A percentile compares a stretch with the other conserved stretches of the same genome.
These are phyloP conservation scores for Drosophila yakuba DNA, from an alignment of 1,140 invertebrate genomes.

Conservation along the genomic window DNA sequence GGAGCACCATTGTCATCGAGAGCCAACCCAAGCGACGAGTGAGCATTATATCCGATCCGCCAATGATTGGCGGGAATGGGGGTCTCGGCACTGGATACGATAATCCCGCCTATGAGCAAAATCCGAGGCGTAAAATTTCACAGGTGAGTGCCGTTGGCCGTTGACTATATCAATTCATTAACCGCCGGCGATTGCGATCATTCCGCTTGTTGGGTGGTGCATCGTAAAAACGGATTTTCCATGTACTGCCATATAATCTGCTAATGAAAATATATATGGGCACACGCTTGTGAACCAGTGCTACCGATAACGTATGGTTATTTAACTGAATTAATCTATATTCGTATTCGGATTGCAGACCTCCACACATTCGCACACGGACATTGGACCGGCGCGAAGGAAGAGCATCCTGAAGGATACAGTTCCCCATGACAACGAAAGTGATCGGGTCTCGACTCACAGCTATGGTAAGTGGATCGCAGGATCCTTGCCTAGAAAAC, in stretches of 20 bases:
- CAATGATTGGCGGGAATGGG: conserved; percentile 29
- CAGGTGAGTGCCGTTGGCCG: conserved; percentile 61
- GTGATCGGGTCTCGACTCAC: conserved; percentile 72
- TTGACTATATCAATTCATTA: background rate
- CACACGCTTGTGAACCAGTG: background rate
- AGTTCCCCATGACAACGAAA: conserved; percentile 73
- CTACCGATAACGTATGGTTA: conserved; percentile 15
- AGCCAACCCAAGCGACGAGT: conserved; percentile 81
- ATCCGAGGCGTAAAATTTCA: conserved; percentile 83
- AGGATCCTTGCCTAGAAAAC: too few relatives aligned
- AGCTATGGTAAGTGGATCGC: conserved; percentile 68
- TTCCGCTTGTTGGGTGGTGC: conserved; percentile 14
- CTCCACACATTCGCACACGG: conserved; percentile 77
- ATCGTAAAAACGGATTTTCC: conserved; percentile 53
- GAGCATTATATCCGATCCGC: conserved; percentile 80
- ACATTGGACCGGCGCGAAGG: conserved; percentile 86
- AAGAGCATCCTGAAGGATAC: conserved; percentile 88
- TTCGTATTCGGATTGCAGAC: conserved; percentile 47
- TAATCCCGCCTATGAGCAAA: conserved; percentile 81
- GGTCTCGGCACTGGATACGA: conserved; percentile 69
- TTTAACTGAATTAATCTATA: conserved; percentile 1
- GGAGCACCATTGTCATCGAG: conserved; percentile 69
- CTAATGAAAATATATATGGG: conserved; percentile 28
- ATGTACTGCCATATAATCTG: conserved; percentile 32
- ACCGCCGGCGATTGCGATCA: conserved; percentile 38